A percentile compares a stretch with the other conserved stretches of the same genome.
Evolutionary conservation across 2,113 vertebrate species (phyloP).

Genomic region (Triplophysa tibetana): DNA sequence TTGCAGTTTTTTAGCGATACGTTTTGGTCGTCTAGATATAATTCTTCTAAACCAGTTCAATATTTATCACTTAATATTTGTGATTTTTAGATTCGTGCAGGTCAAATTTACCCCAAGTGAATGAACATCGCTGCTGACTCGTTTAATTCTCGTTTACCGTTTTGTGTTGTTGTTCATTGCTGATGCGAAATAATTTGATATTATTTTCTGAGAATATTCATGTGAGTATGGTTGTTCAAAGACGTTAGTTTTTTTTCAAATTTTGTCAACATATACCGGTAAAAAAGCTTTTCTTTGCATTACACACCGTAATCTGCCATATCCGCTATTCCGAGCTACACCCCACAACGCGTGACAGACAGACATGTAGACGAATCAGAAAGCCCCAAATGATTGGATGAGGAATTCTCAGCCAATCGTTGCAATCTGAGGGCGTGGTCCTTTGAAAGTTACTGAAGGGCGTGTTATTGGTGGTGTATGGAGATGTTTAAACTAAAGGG

Average conservation of each 20-base stretch:
- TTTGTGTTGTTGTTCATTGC: not conserved
- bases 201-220: not conserved
- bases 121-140: not conserved
- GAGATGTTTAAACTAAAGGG: not conserved
- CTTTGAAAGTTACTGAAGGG: not conserved
- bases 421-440: slow-evolving; percentile 12
- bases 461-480: not conserved
- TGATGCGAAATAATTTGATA: not conserved
- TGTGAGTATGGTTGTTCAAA: not conserved
- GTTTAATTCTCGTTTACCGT: not conserved
- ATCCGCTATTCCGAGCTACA: slow-evolving; percentile 33
- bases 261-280: not conserved
- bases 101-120: not conserved
- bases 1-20: not conserved
- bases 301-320: slow-evolving; percentile 11
- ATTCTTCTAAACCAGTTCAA: not conserved
- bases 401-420: slow-evolving; percentile 45
- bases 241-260: not conserved
- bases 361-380: slow-evolving; percentile 36
- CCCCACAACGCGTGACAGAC: slow-evolving; percentile 64
- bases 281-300: not conserved
- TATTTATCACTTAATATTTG: not conserved
- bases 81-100: not conserved
- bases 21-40: not conserved
- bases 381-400: slow-evolving; percentile 37